Evolutionary conservation across 2,797 vertebrate genomes (phyloP), one percentile per base, ranked within the genome.

Genomic region (Telmatherina bonti): DNA sequence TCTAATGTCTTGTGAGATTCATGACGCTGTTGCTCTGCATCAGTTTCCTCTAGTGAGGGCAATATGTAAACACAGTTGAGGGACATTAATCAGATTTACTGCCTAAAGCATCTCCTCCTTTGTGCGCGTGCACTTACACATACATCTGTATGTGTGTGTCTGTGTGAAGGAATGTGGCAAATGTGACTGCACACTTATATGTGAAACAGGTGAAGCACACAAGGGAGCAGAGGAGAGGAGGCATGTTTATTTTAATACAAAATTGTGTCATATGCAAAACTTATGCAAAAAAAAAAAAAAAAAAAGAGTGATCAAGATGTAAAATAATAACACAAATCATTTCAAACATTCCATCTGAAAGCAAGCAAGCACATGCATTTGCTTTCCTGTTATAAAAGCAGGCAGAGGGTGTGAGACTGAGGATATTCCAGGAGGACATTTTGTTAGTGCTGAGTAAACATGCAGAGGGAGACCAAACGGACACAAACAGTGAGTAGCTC

Each of bases 21-120:
- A 85, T 71, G 83, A 49, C 54, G 22, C 52, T 60, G 56, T 61
- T 70, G 72, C 68, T 78, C 10, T 82, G 71, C 66, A 73, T 76
- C 76, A 67, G 78, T 26, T 51, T 61, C 70, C 72, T 76, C 38
- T 41, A 76, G 67, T 62, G 41, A 69, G 70, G 62, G 70, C 57
- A 69, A 53, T 61, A 64, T 86, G 78, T 88, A 88, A 91, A 91
- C 83, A 84, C 18, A 35, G 78, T 33, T 53, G 73, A 33, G 18
- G 78, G 69, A 81, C 67, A 53, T 90, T 87, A 87, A 85, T 85
- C 74, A 79, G 76, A 91, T 92, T 89, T 90, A 87, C 72, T 27
- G 41, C 87, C 78, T 20, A 0, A 64, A 73, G 84, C 47, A 5
- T 65, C 63, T 72, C 74, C 63, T 75, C 67, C 51, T 45, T 62